Evolutionary conservation across 2,888 invertebrate species (phyloP), one percentile per base, ranked within the genome.

Genomic region (Chrysodeixis includens): DNA sequence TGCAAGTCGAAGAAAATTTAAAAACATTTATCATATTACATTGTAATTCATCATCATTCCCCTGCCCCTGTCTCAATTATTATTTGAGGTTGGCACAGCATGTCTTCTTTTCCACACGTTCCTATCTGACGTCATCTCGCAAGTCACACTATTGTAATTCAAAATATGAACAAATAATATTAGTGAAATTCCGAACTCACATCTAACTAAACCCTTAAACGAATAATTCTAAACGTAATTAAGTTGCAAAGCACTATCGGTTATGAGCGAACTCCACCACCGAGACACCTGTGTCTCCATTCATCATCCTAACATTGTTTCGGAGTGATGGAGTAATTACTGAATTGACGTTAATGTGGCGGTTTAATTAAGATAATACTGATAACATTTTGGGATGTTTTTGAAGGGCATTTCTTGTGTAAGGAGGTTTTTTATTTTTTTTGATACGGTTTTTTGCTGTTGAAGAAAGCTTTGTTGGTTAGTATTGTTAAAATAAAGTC

Each of bases 291-390:
- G 73, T 9, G 66, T 10, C 68, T 14, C 26, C 65, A 68, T 81
- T 68, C 61, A 76, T 83, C 81, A 81, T 71, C 64, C 30, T 78
- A 74, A 74, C 58, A 46, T 56, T 30, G 55, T 75, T 72, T 63
- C 62, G 69, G 55, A 61, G 70, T 71, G 71, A 77, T 71, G 53
- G 57, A 18, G 22, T 64, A 18, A 80, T 71, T 72, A 76, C 58
- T 52, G 40, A 66, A 74, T 61, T 59, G 69, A 46, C 20, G 66
- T 52, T 53, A 56, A 59, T 40, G 53, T 0, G 46, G 14, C 16
- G 46, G 6, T 18, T 18, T 49, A 20, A 49, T 49, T 49, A 49
- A 9, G 18, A 46, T 40, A 40, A 40, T 40, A n/a, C 5, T 5
- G n/a, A 40, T 40, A n/a, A n/a, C 6, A 40, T n/a, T 40, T 2